These are phyloP conservation scores for Rhabditoides inermis DNA, from an alignment of 2,888 invertebrate species.

Conservation along the genomic window DNA sequence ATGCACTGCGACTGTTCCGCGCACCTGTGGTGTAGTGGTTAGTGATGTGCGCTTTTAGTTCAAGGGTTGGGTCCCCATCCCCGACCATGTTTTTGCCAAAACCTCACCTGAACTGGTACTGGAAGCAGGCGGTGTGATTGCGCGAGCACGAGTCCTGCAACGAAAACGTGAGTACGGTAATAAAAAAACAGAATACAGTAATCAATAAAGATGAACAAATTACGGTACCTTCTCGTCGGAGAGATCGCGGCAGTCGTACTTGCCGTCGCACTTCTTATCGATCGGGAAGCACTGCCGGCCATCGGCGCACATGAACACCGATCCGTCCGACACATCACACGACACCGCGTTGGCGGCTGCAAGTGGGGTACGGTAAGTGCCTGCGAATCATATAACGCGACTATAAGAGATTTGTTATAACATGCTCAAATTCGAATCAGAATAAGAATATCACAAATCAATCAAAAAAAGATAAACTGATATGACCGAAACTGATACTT, in stretches of 20 bases:
- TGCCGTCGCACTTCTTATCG: slow-evolving; percentile 82
- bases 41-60: no score
- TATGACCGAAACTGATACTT: no score
- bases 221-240: slow-evolving; percentile 65
- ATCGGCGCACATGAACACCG: slow-evolving; percentile 69
- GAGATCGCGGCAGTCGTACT: slow-evolving; percentile 68
- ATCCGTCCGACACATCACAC: slow-evolving; percentile 29
- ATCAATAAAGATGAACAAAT: neutral
- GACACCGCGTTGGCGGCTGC: slow-evolving; percentile 29
- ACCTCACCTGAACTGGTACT: slow-evolving; percentile 75
- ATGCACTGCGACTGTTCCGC: slow-evolving; percentile 79
- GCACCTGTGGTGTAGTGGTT: no score
- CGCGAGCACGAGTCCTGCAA: slow-evolving; percentile 67
- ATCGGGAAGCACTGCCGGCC: slow-evolving; percentile 74
- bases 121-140: slow-evolving; percentile 51
- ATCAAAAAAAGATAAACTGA: no score
- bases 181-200: neutral
- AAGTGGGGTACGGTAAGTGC: no score
- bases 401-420: no score
- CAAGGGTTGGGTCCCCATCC: no score
- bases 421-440: no score
- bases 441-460: no score
- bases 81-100: no score
- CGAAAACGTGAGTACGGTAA: neutral
- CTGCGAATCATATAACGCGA: no score